Base-by-base conservation (phyloP, 2,797 vertebrate genomes). In the Glossophaga mutica region DNA sequence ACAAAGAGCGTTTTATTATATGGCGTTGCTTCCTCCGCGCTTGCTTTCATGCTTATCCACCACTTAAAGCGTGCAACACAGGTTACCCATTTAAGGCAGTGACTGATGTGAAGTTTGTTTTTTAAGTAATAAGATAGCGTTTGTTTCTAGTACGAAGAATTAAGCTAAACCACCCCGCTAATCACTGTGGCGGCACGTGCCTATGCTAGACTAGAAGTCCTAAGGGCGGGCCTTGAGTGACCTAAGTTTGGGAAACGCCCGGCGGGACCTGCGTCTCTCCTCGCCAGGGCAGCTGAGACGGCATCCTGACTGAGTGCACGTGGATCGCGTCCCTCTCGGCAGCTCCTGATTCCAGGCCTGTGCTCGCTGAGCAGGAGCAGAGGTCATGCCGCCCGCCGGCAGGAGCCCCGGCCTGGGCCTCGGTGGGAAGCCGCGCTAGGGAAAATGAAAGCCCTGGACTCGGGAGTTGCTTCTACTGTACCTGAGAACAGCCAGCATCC, bases 31-130 rank as follows among this genome's bases (percentile, higher is more conserved):
- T 42, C 70, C n/a, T 0, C 34, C 50, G 2, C 95, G 19, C 77
- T 95, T 95, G 55, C 62, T 87, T 96, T 87, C 15, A 0, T 91
- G 48, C 21, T 74, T 91, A 37, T 59, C 39, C 71, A 22, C 29
- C 84, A 24, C 79, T 73, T 84, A 89, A 87, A 94, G 68, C 26
- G 68, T 48, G 32, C 76, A 34, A 48, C 50, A 76, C 55, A 85
- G 48, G 67, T 79, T 92, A 91, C 84, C 52, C 39, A 57, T 26
- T 86, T 89, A 91, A 94, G 78, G 50, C 42, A 92, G 24, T 42
- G 14, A 52, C 90, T 46, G 14, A 46, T 90, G 3, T 74, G 94
- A 85, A 94, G 71, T 94, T 91, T 83, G 62, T 34, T 89, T 86
- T 93, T 94, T 37, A 90, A 93, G 88, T 87, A 91, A 39, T 65